These are phyloP conservation scores for Cassiopea andromeda DNA, from an alignment of 30 jellyfish, hydroid and myxozoan genomes.

Conservation along the genomic window DNA sequence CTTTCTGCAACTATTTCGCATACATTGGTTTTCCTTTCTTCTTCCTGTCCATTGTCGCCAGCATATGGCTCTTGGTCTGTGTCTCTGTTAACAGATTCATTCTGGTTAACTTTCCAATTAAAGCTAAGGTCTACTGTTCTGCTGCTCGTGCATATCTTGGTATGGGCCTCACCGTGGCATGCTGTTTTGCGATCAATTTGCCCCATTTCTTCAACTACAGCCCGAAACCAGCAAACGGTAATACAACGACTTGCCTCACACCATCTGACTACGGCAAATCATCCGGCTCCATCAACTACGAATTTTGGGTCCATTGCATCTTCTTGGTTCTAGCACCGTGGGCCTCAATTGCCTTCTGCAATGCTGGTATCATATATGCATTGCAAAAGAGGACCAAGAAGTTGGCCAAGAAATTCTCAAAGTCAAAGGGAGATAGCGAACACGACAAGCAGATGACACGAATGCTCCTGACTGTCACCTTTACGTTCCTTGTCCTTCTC, in stretches of 20 bases:
- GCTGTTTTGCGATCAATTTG: slow-evolving; percentile 70
- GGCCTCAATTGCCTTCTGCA: slow-evolving; percentile 74
- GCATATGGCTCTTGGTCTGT: slow-evolving; percentile 85
- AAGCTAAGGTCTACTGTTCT: slow-evolving; percentile 58
- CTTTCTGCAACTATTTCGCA: slow-evolving; percentile 57
- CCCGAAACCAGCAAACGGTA: slow-evolving; percentile 30
- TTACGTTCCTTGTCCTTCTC: slow-evolving; percentile 74
- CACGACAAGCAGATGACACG: slow-evolving; percentile 82
- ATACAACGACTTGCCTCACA: background rate
- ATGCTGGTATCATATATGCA: slow-evolving; percentile 55
- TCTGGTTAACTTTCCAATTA: slow-evolving; percentile 72
- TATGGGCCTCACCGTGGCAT: slow-evolving; percentile 49
- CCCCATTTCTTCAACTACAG: slow-evolving; percentile 86
- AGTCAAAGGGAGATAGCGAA: background rate
- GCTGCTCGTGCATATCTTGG: slow-evolving; percentile 48
- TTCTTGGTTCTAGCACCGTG: slow-evolving; percentile 85
- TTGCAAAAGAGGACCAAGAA: slow-evolving; percentile 42
- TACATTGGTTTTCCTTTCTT: slow-evolving; percentile 85
- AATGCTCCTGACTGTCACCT: slow-evolving; percentile 72
- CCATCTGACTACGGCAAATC: slow-evolving; percentile 61
- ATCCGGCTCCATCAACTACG: slow-evolving; percentile 67
- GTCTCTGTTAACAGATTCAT: slow-evolving; percentile 80
- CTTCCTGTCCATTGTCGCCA: slow-evolving; percentile 76
- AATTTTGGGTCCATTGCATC: slow-evolving; percentile 92
- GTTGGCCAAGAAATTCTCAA: slow-evolving; percentile 24